These are phyloP conservation scores for Bufotes viridis DNA, from an alignment of 2,797 vertebrate genomes.

Conservation along the genomic window DNA sequence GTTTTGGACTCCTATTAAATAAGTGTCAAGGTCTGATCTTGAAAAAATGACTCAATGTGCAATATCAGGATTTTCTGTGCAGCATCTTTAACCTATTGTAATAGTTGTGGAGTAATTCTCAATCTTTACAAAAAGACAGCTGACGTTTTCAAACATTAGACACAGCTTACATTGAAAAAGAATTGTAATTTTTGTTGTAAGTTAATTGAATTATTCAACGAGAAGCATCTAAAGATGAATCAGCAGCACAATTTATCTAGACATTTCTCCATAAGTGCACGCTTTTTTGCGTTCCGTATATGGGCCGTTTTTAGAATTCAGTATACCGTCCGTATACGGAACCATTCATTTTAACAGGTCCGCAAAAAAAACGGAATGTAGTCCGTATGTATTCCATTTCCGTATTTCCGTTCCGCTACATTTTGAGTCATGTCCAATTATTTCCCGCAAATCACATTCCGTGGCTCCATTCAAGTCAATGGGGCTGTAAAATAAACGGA, in stretches of 20 bases:
- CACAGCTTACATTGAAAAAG: not conserved
- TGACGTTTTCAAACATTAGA: constrained; percentile 38
- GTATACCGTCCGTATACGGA: no score
- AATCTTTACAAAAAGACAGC: constrained; percentile 13
- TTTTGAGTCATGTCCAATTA: no score
- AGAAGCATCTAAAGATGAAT: not conserved
- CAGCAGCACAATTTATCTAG: not conserved
- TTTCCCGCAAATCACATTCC: no score
- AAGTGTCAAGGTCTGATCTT: constrained; percentile 22
- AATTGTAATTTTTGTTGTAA: constrained; percentile 5
- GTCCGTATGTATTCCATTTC: no score
- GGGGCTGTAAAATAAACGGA: no score
- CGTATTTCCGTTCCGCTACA: no score
- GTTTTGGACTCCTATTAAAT: not conserved
- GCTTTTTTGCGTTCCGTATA: no score
- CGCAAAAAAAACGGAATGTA: no score
- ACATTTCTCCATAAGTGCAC: constrained; percentile 14
- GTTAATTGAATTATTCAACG: constrained; percentile 13
- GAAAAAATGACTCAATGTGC: constrained; percentile 20
- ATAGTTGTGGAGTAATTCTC: not conserved
- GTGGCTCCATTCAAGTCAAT: no score
- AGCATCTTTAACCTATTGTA: not conserved
- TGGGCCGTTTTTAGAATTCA: no score
- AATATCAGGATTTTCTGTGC: constrained; percentile 7
- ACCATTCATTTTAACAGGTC: no score